Evolutionary conservation across 2,888 invertebrate species (phyloP), one percentile per base, ranked within the genome.

Genomic region (Parnassius apollo): DNA sequence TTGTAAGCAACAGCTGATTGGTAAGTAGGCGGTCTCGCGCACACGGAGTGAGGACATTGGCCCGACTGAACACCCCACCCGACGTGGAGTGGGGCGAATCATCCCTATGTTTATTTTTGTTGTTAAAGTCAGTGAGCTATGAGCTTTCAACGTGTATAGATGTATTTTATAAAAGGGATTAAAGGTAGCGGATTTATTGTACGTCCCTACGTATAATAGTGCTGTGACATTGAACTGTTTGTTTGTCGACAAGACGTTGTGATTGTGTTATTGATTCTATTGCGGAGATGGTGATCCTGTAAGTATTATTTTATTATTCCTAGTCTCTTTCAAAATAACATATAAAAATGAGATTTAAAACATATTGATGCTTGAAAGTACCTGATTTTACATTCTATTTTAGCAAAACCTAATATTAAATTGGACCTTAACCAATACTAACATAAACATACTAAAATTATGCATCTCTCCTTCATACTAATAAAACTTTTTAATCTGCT

Each of bases 91-190:
- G 83, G 88, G 88, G 85, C 75, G 69, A 71, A 83, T 79, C 89
- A 88, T 81, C 91, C 91, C 90, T 78, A 73, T 89, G 89, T 89
- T 88, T 90, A 88, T 90, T 89, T 88, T 89, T 87, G 85, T 86
- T 86, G 80, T 83, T 80, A 77, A 80, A 83, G 78, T 86, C 88
- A 91, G 91, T 91, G 79, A 76, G 85, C 85, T 84, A 78, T 82
- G 81, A 82, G 88, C 88, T 82, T 83, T 81, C 80, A 71, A 71
- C 68, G 82, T 68, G 85, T 75, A 71, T 77, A 78, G 75, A 77
- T 78, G 80, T 74, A 73, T 74, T 68, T 68, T 62, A 62, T 66
- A 67, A 54, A 59, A n/a, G 12, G 65, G 52, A 61, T 61, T 35
- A 48, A 48, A 54, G n/a, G 4, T 18, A 42, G 8, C 55, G 56